Evolutionary conservation across 1,140 invertebrate genomes (phyloP), one percentile per base, ranked within the genome.

Genomic region (Homalodisca vitripennis): DNA sequence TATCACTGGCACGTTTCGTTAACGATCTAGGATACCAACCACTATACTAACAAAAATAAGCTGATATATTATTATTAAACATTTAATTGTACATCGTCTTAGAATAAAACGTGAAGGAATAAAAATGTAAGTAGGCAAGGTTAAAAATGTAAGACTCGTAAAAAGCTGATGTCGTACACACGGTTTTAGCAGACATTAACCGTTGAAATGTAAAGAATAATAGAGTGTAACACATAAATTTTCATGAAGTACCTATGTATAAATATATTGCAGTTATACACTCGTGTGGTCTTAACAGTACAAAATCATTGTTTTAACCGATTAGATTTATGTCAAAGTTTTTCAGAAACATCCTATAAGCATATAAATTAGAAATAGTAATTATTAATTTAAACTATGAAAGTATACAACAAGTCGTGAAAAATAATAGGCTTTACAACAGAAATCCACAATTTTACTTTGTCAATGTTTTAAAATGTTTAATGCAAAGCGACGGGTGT

Each of bases 201-300:
- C 55, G 26, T 60, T 60, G 17, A 17, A 41, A 41, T 41, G 34
- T 41, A 60, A 60, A 60, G 55, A 60, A 60, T 53, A 53, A 51
- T 51, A 51, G 26, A 24, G n/a, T 51, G n/a, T 51, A 51, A 60
- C 34, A 60, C 55, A 30, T 60, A 60, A 13, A 60, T 26, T 26
- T 27, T 60, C 26, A 60, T 14, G 27, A 60, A 22, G 55, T 60
- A n/a, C n/a, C 55, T 60, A 60, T 60, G 12, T 60, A 60, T 60
- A 60, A n/a, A n/a, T 60, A 60, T 60, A 60, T 60, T 60, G 55
- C 55, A 60, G 55, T 60, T 27, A 60, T 60, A 60, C 55, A 60
- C 55, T 60, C 27, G 22, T 53, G 12, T 53, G 48, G 48, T 30
- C 6, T n/a, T n/a, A n/a, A n/a, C n/a, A n/a, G n/a, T n/a, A 60